Evolutionary conservation across 1,140 invertebrate species (phyloP).

Genomic region (Spodoptera litura): DNA sequence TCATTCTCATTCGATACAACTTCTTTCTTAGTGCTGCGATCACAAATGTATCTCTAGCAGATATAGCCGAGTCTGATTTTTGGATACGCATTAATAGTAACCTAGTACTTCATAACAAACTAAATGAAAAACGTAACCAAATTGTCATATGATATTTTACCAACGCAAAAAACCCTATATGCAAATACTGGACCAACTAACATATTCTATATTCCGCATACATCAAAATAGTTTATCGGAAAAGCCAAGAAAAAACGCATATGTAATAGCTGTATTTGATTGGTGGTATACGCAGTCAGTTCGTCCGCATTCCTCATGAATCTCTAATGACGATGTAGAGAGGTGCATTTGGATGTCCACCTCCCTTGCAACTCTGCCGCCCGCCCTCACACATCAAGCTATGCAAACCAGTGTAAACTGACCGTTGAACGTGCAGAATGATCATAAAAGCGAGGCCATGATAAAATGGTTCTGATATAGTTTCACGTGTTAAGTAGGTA

Average conservation of each 20-base stretch:
- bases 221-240: constrained; percentile 32
- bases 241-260: constrained; percentile 49
- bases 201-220: background rate
- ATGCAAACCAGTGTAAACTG: no score
- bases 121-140: no score
- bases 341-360: constrained; percentile 65
- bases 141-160: no score
- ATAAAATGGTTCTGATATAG: no score
- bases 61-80: no score
- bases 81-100: no score
- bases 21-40: background rate
- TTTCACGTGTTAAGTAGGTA: constrained; percentile 51
- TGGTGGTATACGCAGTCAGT: constrained; percentile 58
- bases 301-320: constrained; percentile 69
- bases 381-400: background rate
- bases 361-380: constrained; percentile 49
- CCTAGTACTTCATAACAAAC: no score
- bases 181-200: background rate
- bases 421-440: no score
- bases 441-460: no score
- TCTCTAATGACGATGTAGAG: constrained; percentile 67
- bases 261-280: constrained; percentile 48
- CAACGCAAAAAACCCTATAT: no score
- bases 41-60: no score
- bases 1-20: background rate